Conservation (phyloP, 2,888 invertebrate species). For the Drosophila lutescens region DNA sequence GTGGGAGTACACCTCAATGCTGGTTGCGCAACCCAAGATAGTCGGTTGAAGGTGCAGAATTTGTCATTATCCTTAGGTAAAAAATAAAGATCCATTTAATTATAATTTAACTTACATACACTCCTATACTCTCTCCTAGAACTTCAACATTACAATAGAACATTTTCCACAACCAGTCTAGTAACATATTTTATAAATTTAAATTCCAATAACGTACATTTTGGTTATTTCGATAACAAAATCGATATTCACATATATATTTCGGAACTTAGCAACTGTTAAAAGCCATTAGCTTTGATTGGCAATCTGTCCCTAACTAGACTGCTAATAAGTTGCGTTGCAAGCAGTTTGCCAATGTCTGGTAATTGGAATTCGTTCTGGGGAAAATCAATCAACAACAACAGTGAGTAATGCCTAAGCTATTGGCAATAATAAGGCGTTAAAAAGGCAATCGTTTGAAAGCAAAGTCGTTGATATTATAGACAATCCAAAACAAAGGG, state of each 20-base stretch:
- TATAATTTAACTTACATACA: too few species aligned
- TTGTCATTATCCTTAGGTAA: too few species aligned
- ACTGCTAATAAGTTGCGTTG: constrained; percentile 6
- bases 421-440: constrained; percentile 34
- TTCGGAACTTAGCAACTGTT: background rate
- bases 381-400: constrained; percentile 31
- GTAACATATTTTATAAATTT: too few species aligned
- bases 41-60: too few species aligned
- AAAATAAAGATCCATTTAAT: too few species aligned
- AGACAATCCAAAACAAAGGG: background rate
- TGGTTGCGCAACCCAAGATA: constrained; percentile 29
- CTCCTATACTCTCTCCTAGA: too few species aligned
- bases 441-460: constrained; percentile 32
- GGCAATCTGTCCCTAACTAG: background rate
- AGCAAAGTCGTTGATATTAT: constrained; percentile 12
- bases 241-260: background rate
- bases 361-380: constrained; percentile 43
- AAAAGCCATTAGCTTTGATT: background rate
- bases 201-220: too few species aligned
- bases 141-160: too few species aligned
- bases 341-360: constrained; percentile 9
- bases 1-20: background rate
- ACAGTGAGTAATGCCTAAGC: constrained; percentile 54
- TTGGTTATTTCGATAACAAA: too few species aligned
- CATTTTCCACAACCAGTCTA: too few species aligned